A percentile compares a stretch with the other conserved stretches of the same genome.
Evolutionary conservation across 2,113 vertebrate genomes (phyloP).

Genomic region (Neomonachus schauinslandi): DNA sequence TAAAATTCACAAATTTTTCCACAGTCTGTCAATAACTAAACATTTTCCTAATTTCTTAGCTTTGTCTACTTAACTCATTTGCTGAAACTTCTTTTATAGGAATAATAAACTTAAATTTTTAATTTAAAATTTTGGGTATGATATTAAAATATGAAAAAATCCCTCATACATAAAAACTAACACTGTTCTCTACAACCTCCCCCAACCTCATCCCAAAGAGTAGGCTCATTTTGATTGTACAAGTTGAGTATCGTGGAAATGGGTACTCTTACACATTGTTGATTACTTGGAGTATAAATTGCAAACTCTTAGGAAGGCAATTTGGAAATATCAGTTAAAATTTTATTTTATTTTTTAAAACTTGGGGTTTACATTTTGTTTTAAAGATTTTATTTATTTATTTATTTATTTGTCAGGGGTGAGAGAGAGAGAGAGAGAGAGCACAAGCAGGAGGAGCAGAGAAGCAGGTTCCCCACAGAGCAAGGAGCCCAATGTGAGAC

Average conservation of each 20-base stretch:
- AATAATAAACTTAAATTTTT: conserved; percentile 32
- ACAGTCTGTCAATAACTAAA: not conserved
- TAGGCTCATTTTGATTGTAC: not conserved
- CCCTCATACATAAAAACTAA: not conserved
- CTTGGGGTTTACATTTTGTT: too few relatives aligned
- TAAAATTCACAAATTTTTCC: not conserved
- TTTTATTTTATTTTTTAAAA: not conserved
- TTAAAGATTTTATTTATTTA: too few relatives aligned
- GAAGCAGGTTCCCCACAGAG: too few relatives aligned
- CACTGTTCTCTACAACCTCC: not conserved
- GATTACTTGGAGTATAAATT: not conserved
- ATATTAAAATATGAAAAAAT: not conserved
- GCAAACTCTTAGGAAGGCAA: not conserved
- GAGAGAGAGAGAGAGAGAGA: too few relatives aligned
- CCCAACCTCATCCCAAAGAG: not conserved
- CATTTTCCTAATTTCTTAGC: conserved; percentile 3
- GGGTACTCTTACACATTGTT: not conserved
- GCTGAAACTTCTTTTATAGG: not conserved
- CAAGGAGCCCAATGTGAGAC: too few relatives aligned
- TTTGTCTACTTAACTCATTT: not conserved
- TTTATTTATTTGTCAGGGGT: too few relatives aligned
- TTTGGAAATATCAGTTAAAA: conserved; percentile 28
- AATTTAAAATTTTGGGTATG: not conserved
- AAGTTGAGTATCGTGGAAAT: not conserved
- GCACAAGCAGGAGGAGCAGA: too few relatives aligned